phyloP scores from a whole-genome alignment of 2,888 invertebrate species.

The Agriopis aurantiaria region DNA sequence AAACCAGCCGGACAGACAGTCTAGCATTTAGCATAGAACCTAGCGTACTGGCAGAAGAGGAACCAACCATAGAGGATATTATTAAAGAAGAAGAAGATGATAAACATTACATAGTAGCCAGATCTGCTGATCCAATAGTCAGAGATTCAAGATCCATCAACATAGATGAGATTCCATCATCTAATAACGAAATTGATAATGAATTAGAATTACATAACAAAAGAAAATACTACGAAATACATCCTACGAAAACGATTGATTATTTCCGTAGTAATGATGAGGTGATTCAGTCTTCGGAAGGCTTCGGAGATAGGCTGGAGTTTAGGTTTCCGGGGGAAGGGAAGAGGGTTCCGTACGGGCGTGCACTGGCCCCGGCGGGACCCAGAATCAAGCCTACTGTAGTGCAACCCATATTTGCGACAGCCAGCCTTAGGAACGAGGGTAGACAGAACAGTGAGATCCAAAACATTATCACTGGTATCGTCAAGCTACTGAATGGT shows the following conservation, averaged over 20 bases:
- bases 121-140: slow-evolving; percentile 84
- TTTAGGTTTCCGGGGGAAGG: slow-evolving; percentile 91
- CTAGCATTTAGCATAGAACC: slow-evolving; percentile 76
- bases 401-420: slow-evolving; percentile 85
- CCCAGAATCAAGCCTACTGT: slow-evolving; percentile 87
- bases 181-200: slow-evolving; percentile 87
- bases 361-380: slow-evolving; percentile 88
- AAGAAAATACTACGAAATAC: slow-evolving; percentile 82
- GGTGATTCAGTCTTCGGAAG: slow-evolving; percentile 70
- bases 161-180: slow-evolving; percentile 80
- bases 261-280: slow-evolving; percentile 70
- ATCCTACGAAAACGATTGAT: slow-evolving; percentile 84
- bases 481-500: slow-evolving; percentile 95
- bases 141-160: slow-evolving; percentile 84
- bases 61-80: slow-evolving; percentile 48
- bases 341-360: slow-evolving; percentile 90
- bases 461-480: slow-evolving; percentile 95
- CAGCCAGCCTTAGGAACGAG: slow-evolving; percentile 78
- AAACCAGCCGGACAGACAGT: slow-evolving; percentile 70
- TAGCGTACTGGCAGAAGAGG: slow-evolving; percentile 63
- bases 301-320: slow-evolving; percentile 77
- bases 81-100: slow-evolving; percentile 63
- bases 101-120: slow-evolving; percentile 75
- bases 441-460: slow-evolving; percentile 88
- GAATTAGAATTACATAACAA: slow-evolving; percentile 83